These are phyloP conservation scores for Sylvia borin DNA, from an alignment of 2,797 vertebrate genomes.

Conservation along the genomic window DNA sequence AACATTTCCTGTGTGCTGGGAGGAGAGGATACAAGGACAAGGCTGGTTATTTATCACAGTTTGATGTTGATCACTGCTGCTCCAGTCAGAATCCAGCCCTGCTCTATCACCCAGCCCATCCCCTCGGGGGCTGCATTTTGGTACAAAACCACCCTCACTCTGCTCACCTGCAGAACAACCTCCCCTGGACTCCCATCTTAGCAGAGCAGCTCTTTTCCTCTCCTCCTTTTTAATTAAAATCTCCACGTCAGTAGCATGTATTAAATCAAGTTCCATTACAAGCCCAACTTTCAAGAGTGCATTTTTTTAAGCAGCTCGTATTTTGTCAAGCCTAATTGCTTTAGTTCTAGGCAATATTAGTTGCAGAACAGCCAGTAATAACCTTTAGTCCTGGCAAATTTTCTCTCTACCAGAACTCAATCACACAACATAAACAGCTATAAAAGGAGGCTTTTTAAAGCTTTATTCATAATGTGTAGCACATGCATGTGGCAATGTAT, in stretches of 20 bases:
- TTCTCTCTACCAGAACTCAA: constrained; percentile 73
- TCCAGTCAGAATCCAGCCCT: background rate
- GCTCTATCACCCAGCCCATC: background rate
- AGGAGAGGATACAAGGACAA: background rate
- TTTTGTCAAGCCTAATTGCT: constrained; percentile 77
- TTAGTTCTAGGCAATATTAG: constrained; percentile 74
- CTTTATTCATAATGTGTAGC: constrained; percentile 79
- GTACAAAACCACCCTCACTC: background rate
- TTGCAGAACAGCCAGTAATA: constrained; percentile 78
- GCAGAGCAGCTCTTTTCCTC: background rate
- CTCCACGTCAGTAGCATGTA: constrained; percentile 46
- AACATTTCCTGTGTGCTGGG: background rate
- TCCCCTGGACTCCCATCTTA: background rate
- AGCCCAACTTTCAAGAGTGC: constrained; percentile 15
- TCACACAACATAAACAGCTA: constrained; percentile 80
- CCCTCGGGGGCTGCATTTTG: background rate
- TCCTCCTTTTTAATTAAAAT: constrained; percentile 58
- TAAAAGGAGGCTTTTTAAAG: constrained; percentile 78
- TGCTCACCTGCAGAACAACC: background rate
- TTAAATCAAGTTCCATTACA: constrained; percentile 57
- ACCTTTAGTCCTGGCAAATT: constrained; percentile 81
- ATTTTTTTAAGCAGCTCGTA: constrained; percentile 49
- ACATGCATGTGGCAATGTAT: constrained; percentile 73
- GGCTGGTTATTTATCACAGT: background rate
- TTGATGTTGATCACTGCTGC: background rate